Evolutionary conservation across 2,888 invertebrate species (phyloP), one percentile per base, ranked within the genome.

Genomic region (Drosophila suboccidentalis): DNA sequence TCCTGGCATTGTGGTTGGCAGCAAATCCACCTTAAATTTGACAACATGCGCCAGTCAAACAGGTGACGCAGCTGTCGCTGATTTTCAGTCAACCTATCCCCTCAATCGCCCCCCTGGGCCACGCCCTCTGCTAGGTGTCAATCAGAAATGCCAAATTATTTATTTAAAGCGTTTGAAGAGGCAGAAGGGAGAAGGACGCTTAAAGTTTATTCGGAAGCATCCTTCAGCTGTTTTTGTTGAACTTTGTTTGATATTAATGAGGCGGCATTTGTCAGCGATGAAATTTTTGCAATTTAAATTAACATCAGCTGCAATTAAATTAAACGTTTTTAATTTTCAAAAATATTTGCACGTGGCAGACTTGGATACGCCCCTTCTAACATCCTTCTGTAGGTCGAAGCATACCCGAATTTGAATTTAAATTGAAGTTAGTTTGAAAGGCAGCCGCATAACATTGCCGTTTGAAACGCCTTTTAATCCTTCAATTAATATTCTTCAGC

Each of bases 401-500:
- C 34, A n/a, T 41, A 46, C 59, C 66, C 47, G 63, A 87, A 86
- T 83, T 82, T 82, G 74, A 81, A 87, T 87, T 87, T 82, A 82
- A 79, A 86, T 86, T 85, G 83, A 87, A 87, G 76, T 86, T 78
- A 76, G 83, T 79, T 83, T 55, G 65, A 29, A 73, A 69, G 53
- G 43, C 71, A 57, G 60, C 73, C 70, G 55, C 68, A 46, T 46
- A 26, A 62, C 36, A 47, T 29, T 15, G 29, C 29, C 46, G 26
- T 29, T 46, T 36, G 51, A 81, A 83, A 66, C 79, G 76, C 71
- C 83, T 79, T 81, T 64, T 87, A 86, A 86, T 87, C 88, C 86
- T 83, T 87, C 86, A 86, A 86, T 86, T 86, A 86, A 86, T 86
- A 86, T 87, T 86, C 83, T 78, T 81, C 79, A 81, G 73, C 73